Evolutionary conservation across 2,797 vertebrate genomes (phyloP).

Genomic region (Pantherophis alleghaniensis): DNA sequence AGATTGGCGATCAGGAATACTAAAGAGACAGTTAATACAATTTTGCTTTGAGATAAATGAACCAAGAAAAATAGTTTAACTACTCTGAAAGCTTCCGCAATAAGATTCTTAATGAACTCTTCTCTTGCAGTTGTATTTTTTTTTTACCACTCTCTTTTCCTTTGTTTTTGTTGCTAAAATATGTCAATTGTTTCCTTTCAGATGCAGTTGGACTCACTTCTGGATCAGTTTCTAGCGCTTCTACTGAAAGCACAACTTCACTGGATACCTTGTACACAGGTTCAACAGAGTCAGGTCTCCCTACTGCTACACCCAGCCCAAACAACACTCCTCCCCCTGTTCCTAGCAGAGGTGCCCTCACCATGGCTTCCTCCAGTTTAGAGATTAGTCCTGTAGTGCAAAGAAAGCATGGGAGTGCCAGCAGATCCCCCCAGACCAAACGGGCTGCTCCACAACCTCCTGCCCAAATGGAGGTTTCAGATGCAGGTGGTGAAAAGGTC

Average conservation of each 20-base stretch:
- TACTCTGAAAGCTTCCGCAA: constrained; percentile 54
- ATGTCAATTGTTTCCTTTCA: constrained; percentile 64
- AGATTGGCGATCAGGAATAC: constrained; percentile 55
- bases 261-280: constrained; percentile 84
- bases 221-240: constrained; percentile 76
- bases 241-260: constrained; percentile 84
- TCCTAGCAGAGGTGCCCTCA: constrained; percentile 79
- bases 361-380: constrained; percentile 68
- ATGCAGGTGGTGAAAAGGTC: constrained; percentile 51
- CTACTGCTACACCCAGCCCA: constrained; percentile 74
- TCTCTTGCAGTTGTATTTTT: constrained; percentile 13
- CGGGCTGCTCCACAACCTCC: constrained; percentile 49
- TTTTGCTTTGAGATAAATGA: constrained; percentile 63
- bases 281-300: constrained; percentile 83
- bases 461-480: constrained; percentile 37
- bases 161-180: constrained; percentile 60
- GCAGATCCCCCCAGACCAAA: constrained; percentile 64
- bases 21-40: constrained; percentile 57
- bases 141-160: constrained; percentile 12
- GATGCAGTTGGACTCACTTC: constrained; percentile 58
- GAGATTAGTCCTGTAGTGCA: constrained; percentile 33
- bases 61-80: constrained; percentile 64
- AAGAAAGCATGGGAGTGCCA: constrained; percentile 65
- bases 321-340: constrained; percentile 89
- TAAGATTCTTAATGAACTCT: constrained; percentile 53